Evolutionary conservation across 2,797 vertebrate genomes (phyloP).

Genomic region (Xiphophorus birchmanni): DNA sequence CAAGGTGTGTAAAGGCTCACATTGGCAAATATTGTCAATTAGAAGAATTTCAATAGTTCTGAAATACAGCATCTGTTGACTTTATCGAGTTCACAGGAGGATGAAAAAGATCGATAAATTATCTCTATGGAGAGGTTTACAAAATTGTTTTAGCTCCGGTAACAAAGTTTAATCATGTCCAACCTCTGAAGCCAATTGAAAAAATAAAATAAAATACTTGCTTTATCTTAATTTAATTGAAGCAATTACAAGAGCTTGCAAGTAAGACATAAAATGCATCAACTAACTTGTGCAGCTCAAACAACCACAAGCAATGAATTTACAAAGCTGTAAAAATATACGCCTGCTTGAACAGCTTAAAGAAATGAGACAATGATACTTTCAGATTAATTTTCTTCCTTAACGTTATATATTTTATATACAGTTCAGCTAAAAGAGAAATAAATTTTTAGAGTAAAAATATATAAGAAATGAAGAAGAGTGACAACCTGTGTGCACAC

Average conservation of each 20-base stretch:
- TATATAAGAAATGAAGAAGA: neutral
- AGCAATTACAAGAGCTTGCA: neutral
- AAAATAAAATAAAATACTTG: neutral
- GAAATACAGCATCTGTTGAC: slow-evolving; percentile 8
- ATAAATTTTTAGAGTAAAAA: too few species aligned
- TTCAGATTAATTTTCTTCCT: neutral
- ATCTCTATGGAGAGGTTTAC: neutral
- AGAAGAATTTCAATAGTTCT: neutral
- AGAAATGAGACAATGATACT: neutral
- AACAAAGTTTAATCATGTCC: neutral
- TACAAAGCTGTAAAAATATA: neutral
- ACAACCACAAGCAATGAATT: neutral
- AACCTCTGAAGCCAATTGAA: neutral
- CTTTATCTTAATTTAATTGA: neutral
- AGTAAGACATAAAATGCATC: neutral
- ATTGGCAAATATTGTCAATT: slow-evolving; percentile 1
- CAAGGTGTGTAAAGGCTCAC: neutral
- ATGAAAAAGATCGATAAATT: neutral
- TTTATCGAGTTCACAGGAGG: neutral
- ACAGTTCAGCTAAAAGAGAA: neutral
- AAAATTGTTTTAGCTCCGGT: neutral
- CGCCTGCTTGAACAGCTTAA: neutral
- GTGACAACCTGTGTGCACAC: neutral
- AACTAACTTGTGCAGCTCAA: neutral
- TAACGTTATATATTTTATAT: neutral